Evolutionary conservation across 2,113 vertebrate genomes (phyloP).

Genomic region (Panurus biarmicus): DNA sequence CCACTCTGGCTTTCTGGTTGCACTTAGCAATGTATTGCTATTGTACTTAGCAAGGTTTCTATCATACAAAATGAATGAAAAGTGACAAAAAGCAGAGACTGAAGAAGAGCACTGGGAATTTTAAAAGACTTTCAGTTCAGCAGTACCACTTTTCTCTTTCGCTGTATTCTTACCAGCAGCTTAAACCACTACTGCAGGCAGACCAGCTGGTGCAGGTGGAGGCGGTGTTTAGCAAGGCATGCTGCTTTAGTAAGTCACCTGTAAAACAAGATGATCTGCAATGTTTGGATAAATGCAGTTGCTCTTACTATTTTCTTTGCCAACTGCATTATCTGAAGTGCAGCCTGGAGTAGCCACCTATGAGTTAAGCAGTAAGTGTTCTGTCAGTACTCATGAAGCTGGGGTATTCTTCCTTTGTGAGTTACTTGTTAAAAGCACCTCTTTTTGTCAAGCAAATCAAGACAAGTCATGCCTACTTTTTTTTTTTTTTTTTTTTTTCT

Average conservation of each 20-base stretch:
- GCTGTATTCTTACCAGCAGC: not conserved
- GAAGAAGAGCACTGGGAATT: not conserved
- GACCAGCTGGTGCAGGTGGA: not conserved
- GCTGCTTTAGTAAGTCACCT: not conserved
- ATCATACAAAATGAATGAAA: not conserved
- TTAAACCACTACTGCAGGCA: not conserved
- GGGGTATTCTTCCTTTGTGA: not conserved
- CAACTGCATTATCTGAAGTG: not conserved
- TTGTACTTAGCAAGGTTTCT: not conserved
- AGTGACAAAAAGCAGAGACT: not conserved
- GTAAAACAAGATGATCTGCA: not conserved
- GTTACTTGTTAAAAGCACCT: not conserved
- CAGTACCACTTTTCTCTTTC: not conserved
- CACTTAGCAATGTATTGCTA: not conserved
- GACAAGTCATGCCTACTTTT: not conserved
- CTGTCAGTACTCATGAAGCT: not conserved
- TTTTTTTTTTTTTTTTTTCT: not conserved
- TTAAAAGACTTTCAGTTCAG: not conserved
- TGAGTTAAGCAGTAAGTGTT: not conserved
- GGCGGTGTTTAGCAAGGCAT: not conserved
- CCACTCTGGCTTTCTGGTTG: not conserved
- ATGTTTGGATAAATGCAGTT: not conserved
- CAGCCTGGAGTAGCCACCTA: not conserved
- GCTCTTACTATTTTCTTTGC: not conserved
- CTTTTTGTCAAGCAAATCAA: not conserved